phyloP scores from a whole-genome alignment of 2,888 invertebrate species.

The Hirtodrosophila alboralis region DNA sequence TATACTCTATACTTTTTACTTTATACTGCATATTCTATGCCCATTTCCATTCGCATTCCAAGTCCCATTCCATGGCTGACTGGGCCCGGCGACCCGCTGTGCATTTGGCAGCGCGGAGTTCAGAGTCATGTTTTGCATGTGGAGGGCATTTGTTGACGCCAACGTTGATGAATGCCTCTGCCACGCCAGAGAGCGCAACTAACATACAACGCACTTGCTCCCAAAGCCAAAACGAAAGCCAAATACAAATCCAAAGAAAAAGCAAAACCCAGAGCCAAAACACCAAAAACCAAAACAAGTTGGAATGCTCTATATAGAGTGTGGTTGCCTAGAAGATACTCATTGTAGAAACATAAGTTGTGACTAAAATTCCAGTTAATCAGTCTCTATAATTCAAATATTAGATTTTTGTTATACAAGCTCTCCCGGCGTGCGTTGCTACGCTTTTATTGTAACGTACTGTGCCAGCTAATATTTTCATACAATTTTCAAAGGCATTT shows the following conservation, averaged over 20 bases:
- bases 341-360: too few species aligned
- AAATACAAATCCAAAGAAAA: slow-evolving; percentile 18
- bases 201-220: slow-evolving; percentile 51
- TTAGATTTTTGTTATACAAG: too few species aligned
- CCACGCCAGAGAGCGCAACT: slow-evolving; percentile 29
- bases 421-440: too few species aligned
- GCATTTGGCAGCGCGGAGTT: slow-evolving; percentile 48
- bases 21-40: too few species aligned
- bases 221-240: slow-evolving; percentile 17
- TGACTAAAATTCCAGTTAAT: too few species aligned
- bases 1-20: too few species aligned
- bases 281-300: slow-evolving; percentile 9
- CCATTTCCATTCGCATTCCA: slow-evolving; percentile 1
- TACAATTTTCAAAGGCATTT: too few species aligned
- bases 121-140: slow-evolving; percentile 55
- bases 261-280: not conserved
- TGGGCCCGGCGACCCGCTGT: slow-evolving; percentile 46
- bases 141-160: slow-evolving; percentile 60
- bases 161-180: slow-evolving; percentile 68
- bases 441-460: too few species aligned
- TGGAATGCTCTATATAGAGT: too few species aligned
- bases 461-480: too few species aligned
- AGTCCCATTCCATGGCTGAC: slow-evolving; percentile 18
- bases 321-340: too few species aligned
- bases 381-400: too few species aligned